A percentile compares a stretch with the other conserved stretches of the same genome.
phyloP scores from a whole-genome alignment of 2,888 invertebrate species.

The Cancer borealis region DNA sequence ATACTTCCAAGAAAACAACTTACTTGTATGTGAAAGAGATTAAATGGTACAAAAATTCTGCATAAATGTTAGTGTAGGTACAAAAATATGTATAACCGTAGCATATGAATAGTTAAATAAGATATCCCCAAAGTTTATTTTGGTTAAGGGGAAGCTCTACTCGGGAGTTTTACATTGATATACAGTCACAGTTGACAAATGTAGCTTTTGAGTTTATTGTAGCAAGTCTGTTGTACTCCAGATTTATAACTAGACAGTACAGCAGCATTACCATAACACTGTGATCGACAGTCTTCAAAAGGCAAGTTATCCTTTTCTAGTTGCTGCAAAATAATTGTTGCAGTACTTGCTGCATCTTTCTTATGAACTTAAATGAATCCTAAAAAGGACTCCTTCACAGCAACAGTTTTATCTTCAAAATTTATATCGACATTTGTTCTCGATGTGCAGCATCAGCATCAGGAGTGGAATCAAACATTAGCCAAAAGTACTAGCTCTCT shows the following conservation, averaged over 20 bases:
- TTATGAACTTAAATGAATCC: conserved; percentile 51
- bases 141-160: too few relatives aligned
- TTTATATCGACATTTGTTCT: conserved; percentile 42
- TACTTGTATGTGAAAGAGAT: too few relatives aligned
- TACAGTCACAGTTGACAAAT: conserved; percentile 55
- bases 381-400: neutral
- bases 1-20: too few relatives aligned
- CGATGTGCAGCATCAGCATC: conserved; percentile 28
- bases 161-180: too few relatives aligned
- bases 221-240: conserved; percentile 40
- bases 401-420: conserved; percentile 41
- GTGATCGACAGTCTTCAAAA: conserved; percentile 39
- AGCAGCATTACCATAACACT: neutral
- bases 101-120: too few relatives aligned
- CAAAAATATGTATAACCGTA: too few relatives aligned
- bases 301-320: conserved; percentile 28
- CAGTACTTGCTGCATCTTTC: conserved; percentile 46
- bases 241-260: neutral
- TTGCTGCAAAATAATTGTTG: conserved; percentile 8
- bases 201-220: conserved; percentile 17
- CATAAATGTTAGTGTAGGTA: too few relatives aligned
- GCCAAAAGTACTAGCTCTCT: neutral
- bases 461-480: conserved; percentile 26
- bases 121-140: too few relatives aligned
- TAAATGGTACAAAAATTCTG: too few relatives aligned